Conservation (phyloP, 2,113 vertebrate species). For the Grantiella picta region DNA sequence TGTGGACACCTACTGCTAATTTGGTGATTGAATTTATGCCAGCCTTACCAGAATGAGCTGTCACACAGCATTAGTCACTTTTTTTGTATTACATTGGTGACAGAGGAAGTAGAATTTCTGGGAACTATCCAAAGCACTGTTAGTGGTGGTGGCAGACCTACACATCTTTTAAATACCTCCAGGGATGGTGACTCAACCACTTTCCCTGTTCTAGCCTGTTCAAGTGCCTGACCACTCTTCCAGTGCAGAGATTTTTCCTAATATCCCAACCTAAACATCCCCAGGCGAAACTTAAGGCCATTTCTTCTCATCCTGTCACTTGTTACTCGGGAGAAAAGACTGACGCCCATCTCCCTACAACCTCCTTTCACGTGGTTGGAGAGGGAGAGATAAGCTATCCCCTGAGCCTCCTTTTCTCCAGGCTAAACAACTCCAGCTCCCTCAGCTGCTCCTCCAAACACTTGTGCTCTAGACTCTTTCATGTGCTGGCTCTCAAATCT, state of each 20-base stretch:
- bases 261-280: not conserved
- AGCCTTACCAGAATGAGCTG: not conserved
- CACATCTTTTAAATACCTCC: not conserved
- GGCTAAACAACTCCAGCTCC: not conserved
- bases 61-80: not conserved
- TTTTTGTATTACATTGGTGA: not conserved
- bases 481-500: not conserved
- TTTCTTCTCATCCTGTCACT: not conserved
- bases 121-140: not conserved
- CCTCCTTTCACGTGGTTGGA: not conserved
- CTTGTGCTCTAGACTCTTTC: not conserved
- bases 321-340: not conserved
- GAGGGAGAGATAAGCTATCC: not conserved
- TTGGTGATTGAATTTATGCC: not conserved
- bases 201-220: not conserved
- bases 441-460: not conserved
- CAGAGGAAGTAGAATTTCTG: not conserved
- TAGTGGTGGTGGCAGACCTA: not conserved
- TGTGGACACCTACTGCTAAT: not conserved
- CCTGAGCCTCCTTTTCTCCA: not conserved
- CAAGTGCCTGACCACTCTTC: not conserved
- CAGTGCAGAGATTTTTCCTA: not conserved
- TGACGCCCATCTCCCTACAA: fast-evolving
- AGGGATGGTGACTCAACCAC: not conserved
- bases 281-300: not conserved